phyloP scores from a whole-genome alignment of 1,140 invertebrate genomes.

The Heliconius melpomene region DNA sequence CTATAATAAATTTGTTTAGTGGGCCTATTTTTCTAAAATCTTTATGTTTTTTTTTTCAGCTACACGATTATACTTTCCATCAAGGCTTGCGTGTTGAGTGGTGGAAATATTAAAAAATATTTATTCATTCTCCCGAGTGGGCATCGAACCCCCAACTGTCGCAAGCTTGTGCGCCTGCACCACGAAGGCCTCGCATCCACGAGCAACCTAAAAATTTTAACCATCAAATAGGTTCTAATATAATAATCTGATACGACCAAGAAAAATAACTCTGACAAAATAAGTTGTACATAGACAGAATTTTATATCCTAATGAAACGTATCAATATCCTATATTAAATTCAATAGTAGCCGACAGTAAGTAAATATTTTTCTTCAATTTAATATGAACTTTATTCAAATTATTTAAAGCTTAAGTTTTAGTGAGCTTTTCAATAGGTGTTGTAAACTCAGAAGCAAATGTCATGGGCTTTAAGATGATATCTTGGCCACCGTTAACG shows the following conservation, averaged over 20 bases:
- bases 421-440: background rate
- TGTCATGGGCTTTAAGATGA: conserved; percentile 51
- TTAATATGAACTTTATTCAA: background rate
- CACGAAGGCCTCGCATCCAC: too few species aligned
- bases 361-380: background rate
- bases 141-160: too few species aligned
- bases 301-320: background rate
- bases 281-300: background rate
- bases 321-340: conserved; percentile 1
- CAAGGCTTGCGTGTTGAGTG: too few species aligned
- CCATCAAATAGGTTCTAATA: background rate
- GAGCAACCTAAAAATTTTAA: background rate
- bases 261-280: background rate
- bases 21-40: too few species aligned
- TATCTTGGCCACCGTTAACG: conserved; percentile 66
- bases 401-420: background rate
- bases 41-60: too few species aligned
- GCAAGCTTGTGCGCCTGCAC: too few species aligned
- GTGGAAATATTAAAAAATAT: too few species aligned
- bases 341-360: background rate
- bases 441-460: conserved; percentile 46
- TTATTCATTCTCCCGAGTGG: too few species aligned
- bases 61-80: too few species aligned
- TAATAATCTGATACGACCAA: background rate
- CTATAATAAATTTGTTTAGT: too few species aligned